Conservation (phyloP, 2,888 invertebrate species). For the Drosophila meridionalis region DNA sequence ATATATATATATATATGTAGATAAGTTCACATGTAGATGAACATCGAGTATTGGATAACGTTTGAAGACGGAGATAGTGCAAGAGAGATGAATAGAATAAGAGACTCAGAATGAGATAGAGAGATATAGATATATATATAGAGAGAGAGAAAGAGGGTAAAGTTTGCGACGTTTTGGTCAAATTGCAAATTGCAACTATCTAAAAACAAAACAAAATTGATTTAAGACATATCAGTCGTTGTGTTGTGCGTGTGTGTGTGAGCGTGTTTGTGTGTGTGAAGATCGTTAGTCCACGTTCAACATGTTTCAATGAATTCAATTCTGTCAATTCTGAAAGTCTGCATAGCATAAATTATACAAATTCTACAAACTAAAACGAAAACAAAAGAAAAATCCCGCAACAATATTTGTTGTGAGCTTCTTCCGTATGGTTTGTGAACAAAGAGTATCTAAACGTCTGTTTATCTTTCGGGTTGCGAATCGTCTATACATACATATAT, state of each 20-base stretch:
- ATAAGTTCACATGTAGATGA: constrained; percentile 16
- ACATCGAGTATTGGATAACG: constrained; percentile 15
- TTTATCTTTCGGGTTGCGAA: constrained; percentile 16
- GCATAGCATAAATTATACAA: constrained; percentile 67
- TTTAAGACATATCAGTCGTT: constrained; percentile 49
- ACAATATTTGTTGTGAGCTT: constrained; percentile 11
- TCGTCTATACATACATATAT: constrained; percentile 19
- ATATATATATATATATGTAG: constrained; percentile 10
- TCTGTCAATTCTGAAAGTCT: constrained; percentile 60
- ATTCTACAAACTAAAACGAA: constrained; percentile 31
- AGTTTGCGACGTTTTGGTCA: constrained; percentile 1
- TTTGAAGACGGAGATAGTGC: not conserved
- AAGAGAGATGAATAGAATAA: not conserved
- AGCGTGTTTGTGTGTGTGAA: constrained; percentile 11
- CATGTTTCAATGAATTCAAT: constrained; percentile 61
- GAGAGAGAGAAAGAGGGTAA: not conserved
- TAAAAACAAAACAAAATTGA: not conserved
- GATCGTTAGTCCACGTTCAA: constrained; percentile 24
- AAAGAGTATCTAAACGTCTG: constrained; percentile 24
- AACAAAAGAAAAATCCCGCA: constrained; percentile 7
- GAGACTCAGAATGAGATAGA: not conserved
- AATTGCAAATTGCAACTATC: constrained; percentile 16
- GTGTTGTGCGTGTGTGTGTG: constrained; percentile 21
- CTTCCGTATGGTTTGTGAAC: constrained; percentile 3
- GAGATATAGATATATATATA: not conserved